Percentiles rank a stretch among this genome's conserved stretches.
These are phyloP conservation scores for Vireo griseus DNA, from an alignment of 2,797 vertebrate species.

Conservation along the genomic window DNA sequence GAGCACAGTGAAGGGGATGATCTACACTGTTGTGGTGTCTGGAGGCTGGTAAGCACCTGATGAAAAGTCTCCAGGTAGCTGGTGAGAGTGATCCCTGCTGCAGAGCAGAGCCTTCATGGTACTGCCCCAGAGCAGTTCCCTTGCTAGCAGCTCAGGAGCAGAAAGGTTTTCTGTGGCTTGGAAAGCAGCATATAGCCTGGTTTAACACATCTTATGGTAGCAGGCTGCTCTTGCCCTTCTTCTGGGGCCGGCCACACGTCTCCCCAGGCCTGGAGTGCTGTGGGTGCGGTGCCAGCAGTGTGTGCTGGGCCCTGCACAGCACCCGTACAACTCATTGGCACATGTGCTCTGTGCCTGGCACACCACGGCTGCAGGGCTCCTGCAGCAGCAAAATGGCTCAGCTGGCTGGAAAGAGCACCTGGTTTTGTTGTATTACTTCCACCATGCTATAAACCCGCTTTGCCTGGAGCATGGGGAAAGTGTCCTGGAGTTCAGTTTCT, in stretches of 20 bases:
- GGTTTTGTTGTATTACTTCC: neutral
- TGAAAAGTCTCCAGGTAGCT: neutral
- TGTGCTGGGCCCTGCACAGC: rapidly evolving
- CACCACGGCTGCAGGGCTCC: rapidly evolving
- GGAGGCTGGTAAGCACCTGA: neutral
- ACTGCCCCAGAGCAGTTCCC: neutral
- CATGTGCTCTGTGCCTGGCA: rapidly evolving
- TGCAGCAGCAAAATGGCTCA: neutral
- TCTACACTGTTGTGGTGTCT: neutral
- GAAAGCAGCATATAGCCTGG: neutral
- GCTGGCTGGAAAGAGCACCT: neutral
- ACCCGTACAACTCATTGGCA: rapidly evolving
- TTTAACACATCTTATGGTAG: neutral
- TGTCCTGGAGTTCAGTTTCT: neutral
- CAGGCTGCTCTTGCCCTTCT: neutral
- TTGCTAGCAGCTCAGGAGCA: neutral
- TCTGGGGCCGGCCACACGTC: rapidly evolving
- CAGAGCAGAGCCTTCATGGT: neutral
- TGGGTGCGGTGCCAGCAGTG: rapidly evolving
- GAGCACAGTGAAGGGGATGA: neutral
- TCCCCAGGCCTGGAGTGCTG: rapidly evolving
- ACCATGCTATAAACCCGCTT: neutral
- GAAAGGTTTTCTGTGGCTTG: neutral
- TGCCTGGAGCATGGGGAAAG: neutral
- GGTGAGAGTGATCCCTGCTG: neutral